These are phyloP conservation scores for Paracyclopina nana DNA, from an alignment of 1,140 invertebrate species.

Conservation along the genomic window DNA sequence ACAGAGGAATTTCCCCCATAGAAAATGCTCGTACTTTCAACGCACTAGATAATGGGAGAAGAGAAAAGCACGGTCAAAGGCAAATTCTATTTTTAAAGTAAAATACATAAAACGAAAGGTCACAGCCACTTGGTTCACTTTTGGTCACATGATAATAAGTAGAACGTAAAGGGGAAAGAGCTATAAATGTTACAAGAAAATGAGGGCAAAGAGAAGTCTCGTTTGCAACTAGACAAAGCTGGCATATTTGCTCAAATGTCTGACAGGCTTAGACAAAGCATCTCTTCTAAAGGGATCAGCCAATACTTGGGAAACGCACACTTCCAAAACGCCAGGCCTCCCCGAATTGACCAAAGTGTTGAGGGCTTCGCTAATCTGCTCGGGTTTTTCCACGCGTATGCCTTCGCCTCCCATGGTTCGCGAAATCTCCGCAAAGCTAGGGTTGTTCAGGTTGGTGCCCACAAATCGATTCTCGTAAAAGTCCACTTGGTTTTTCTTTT, in stretches of 20 bases:
- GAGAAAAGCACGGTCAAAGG: too few species aligned
- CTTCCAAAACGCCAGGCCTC: slow-evolving; percentile 14
- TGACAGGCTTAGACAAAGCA: slow-evolving; percentile 13
- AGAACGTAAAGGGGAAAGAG: too few species aligned
- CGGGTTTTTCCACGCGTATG: slow-evolving; percentile 6
- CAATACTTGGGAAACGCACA: slow-evolving; percentile 5
- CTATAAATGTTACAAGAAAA: too few species aligned
- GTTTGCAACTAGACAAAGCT: slow-evolving; percentile 16
- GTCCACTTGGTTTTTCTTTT: slow-evolving; percentile 17
- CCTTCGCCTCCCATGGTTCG: slow-evolving; percentile 15
- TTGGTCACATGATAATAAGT: too few species aligned
- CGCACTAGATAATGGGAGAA: too few species aligned
- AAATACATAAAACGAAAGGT: too few species aligned
- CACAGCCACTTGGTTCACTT: too few species aligned
- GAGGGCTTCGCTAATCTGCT: slow-evolving; percentile 8
- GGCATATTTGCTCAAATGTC: slow-evolving; percentile 15
- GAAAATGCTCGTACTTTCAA: too few species aligned
- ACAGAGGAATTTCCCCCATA: too few species aligned
- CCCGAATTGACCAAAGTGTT: slow-evolving; percentile 6
- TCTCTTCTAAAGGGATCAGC: slow-evolving; percentile 16
- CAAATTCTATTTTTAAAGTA: too few species aligned
- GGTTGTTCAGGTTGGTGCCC: slow-evolving; percentile 11
- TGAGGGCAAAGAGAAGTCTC: too few species aligned
- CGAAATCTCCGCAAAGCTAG: slow-evolving; percentile 14
- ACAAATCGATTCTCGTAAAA: slow-evolving; percentile 17